phyloP scores from a whole-genome alignment of 2,113 vertebrate species.

The Lophochroa leadbeateri region DNA sequence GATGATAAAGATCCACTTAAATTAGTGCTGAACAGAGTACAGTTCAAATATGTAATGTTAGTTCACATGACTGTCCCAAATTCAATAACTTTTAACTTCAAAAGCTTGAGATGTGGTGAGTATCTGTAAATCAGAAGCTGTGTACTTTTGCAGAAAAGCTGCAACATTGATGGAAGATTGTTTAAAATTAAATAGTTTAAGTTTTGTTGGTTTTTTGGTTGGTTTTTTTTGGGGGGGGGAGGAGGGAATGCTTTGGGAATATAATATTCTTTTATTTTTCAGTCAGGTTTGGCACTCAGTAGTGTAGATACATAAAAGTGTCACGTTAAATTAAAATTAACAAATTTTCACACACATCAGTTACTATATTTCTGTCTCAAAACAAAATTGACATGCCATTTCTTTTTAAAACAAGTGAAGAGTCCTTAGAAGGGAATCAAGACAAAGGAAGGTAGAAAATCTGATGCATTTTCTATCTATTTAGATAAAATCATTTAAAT shows the following conservation, averaged over 20 bases:
- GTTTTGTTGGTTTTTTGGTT: neutral
- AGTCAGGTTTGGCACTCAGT: neutral
- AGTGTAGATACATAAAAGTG: neutral
- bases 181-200: neutral
- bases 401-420: neutral
- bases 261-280: neutral
- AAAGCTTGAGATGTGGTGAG: fast-evolving
- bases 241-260: neutral
- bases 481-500: neutral
- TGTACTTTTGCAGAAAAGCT: neutral
- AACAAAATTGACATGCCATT: neutral
- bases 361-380: neutral
- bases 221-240: fast-evolving
- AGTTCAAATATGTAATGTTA: neutral
- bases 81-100: neutral
- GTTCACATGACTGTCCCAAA: neutral
- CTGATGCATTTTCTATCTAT: neutral
- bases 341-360: neutral
- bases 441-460: neutral
- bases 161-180: neutral
- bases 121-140: neutral
- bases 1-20: neutral
- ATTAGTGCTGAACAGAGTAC: neutral
- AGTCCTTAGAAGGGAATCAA: neutral
- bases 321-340: neutral